phyloP scores from a whole-genome alignment of 30 jellyfish, hydroid and myxozoan genomes.

The Haliclystus octoradiatus region DNA sequence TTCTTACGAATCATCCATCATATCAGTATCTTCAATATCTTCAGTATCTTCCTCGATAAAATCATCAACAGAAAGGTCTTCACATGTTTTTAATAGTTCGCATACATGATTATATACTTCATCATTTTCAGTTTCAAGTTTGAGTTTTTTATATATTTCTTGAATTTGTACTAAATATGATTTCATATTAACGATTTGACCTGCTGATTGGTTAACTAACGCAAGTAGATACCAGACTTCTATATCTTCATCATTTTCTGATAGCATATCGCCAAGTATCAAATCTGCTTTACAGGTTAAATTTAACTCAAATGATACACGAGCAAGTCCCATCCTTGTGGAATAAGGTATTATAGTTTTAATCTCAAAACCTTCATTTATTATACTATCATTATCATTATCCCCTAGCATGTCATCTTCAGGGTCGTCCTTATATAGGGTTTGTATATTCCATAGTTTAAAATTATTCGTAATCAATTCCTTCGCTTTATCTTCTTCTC shows the following conservation, averaged over 20 bases:
- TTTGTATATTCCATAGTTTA: constrained; percentile 29
- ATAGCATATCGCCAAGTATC: constrained; percentile 31
- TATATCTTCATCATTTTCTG: constrained; percentile 83
- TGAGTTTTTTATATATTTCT: constrained; percentile 56
- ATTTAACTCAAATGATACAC: constrained; percentile 45
- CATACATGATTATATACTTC: constrained; percentile 37
- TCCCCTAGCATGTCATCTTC: constrained; percentile 14
- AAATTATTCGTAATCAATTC: constrained; percentile 16
- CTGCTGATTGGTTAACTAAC: constrained; percentile 25
- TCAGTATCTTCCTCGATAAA: constrained; percentile 21
- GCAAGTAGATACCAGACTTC: constrained; percentile 84
- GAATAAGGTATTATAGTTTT: constrained; percentile 25
- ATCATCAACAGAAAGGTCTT: constrained; percentile 12
- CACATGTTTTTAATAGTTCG: constrained; percentile 47
- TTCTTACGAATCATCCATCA: background rate
- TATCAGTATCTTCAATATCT: constrained; percentile 29
- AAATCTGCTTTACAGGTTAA: constrained; percentile 45
- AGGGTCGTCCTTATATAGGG: background rate
- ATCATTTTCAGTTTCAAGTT: constrained; percentile 38
- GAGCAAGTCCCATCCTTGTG: constrained; percentile 44
- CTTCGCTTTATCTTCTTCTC: constrained; percentile 57
- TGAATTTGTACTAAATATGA: constrained; percentile 48
- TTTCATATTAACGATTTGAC: constrained; percentile 42
- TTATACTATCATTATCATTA: constrained; percentile 3
- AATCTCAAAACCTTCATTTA: constrained; percentile 12